Evolutionary conservation across 2,113 vertebrate species (phyloP).

Genomic region (Shinisaurus crocodilurus): DNA sequence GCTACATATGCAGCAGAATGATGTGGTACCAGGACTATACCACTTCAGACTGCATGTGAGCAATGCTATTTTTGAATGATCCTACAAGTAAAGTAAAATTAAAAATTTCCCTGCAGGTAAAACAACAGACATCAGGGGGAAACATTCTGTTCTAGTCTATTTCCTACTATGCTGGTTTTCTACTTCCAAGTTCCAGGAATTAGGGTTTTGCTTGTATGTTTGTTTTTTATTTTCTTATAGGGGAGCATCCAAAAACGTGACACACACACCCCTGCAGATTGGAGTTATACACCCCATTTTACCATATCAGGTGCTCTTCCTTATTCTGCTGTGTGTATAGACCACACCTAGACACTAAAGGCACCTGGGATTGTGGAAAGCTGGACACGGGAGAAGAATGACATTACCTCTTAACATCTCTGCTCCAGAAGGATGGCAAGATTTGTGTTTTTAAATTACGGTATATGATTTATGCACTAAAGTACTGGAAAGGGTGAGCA

Average conservation of each 20-base stretch:
- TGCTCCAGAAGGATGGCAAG: not conserved
- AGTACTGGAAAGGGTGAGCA: not conserved
- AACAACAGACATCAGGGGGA: not conserved
- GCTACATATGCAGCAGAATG: not conserved
- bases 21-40: not conserved
- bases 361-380: not conserved
- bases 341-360: too few relatives aligned
- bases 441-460: not conserved
- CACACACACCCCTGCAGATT: not conserved
- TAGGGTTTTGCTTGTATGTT: too few relatives aligned
- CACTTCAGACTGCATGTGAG: not conserved
- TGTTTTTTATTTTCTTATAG: too few relatives aligned
- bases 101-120: not conserved
- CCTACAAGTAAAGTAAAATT: not conserved
- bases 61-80: not conserved
- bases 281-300: not conserved
- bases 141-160: not conserved
- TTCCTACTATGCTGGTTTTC: not conserved
- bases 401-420: not conserved
- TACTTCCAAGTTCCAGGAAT: not conserved
- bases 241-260: too few relatives aligned
- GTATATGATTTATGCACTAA: not conserved
- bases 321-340: not conserved
- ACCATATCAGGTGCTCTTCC: not conserved
- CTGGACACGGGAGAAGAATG: not conserved